phyloP scores from a whole-genome alignment of 2,113 vertebrate species.

The Podilymbus podiceps region DNA sequence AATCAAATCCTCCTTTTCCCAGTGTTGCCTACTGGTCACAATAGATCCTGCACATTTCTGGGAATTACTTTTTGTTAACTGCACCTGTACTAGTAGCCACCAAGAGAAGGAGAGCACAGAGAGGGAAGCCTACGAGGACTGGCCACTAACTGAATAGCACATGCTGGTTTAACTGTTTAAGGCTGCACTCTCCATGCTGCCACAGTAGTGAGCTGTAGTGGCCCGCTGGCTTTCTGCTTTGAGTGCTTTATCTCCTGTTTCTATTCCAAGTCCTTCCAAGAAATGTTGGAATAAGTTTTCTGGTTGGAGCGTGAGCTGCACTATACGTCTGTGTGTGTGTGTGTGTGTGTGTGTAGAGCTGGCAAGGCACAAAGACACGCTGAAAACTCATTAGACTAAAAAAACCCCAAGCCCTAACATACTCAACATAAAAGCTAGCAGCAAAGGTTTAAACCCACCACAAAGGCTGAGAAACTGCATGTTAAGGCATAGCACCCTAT shows the following conservation, averaged over 20 bases:
- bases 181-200: neutral
- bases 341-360: neutral
- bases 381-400: neutral
- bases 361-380: neutral
- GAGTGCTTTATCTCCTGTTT: neutral
- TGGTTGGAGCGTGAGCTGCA: neutral
- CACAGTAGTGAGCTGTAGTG: neutral
- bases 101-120: neutral
- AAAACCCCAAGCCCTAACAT: neutral
- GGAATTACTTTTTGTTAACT: neutral
- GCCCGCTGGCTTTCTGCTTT: neutral
- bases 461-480: slow-evolving; percentile 20
- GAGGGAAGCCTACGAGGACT: neutral
- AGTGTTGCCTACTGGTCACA: neutral
- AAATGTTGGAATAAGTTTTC: neutral
- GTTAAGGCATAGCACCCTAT: neutral
- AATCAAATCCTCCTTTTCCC: neutral
- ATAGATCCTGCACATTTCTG: neutral
- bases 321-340: too few species aligned
- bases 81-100: neutral
- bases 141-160: neutral
- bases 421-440: neutral
- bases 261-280: neutral
- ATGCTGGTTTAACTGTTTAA: neutral
- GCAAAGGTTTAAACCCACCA: neutral